Conservation (phyloP, 2,797 vertebrate genomes). For the Enteromius viviparus region DNA sequence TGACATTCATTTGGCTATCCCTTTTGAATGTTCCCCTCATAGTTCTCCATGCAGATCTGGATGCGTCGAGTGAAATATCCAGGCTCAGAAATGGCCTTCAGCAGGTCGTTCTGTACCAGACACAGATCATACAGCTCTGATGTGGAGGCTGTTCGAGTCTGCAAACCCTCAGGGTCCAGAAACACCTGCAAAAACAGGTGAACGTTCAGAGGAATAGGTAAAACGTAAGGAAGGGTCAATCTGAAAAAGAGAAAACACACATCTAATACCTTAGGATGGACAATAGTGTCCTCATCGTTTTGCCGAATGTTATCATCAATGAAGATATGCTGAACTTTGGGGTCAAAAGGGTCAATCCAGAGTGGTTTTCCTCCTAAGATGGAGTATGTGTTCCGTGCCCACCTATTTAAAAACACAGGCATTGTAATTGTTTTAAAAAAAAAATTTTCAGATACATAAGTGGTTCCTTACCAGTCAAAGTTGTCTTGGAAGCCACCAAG, state of each 20-base stretch:
- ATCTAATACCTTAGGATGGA: slow-evolving; percentile 80
- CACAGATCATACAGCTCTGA: slow-evolving; percentile 83
- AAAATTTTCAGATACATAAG: background rate
- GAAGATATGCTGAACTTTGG: slow-evolving; percentile 85
- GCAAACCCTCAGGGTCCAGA: slow-evolving; percentile 65
- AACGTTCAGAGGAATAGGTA: background rate
- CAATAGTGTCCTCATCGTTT: slow-evolving; percentile 82
- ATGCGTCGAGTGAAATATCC: slow-evolving; percentile 83
- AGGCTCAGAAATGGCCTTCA: slow-evolving; percentile 83
- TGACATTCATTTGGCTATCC: slow-evolving; percentile 54
- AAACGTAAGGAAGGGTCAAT: background rate
- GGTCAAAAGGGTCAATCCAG: slow-evolving; percentile 87
- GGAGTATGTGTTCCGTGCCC: slow-evolving; percentile 80
- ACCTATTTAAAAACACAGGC: slow-evolving; percentile 73
- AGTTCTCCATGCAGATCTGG: slow-evolving; percentile 84
- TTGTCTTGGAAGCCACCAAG: slow-evolving; percentile 89
- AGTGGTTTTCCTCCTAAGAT: slow-evolving; percentile 85
- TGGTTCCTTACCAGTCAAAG: slow-evolving; percentile 82
- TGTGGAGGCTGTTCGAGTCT: slow-evolving; percentile 71
- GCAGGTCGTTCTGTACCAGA: slow-evolving; percentile 86
- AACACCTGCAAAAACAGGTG: slow-evolving; percentile 72
- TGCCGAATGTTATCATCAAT: slow-evolving; percentile 90
- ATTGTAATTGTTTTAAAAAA: too few relatives aligned
- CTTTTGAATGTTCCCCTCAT: slow-evolving; percentile 79
- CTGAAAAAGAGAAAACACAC: background rate